These are phyloP conservation scores for Phenacoccus solenopsis DNA, from an alignment of 1,140 invertebrate genomes.

Conservation along the genomic window DNA sequence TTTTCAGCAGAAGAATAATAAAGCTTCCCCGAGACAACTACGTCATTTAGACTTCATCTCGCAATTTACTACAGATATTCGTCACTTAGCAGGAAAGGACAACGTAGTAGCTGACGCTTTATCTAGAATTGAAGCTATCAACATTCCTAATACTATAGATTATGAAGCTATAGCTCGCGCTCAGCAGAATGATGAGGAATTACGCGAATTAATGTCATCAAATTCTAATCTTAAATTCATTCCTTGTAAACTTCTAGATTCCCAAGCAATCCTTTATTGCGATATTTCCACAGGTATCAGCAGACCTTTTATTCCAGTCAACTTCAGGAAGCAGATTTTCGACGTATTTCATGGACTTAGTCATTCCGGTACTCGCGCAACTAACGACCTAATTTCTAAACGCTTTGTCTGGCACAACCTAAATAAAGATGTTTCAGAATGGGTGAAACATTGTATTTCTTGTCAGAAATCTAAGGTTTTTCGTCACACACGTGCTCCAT, in stretches of 20 bases:
- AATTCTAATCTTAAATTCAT: too few relatives aligned
- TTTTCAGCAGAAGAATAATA: conserved; percentile 28
- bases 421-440: background rate
- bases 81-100: background rate
- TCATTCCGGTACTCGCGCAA: background rate
- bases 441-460: background rate
- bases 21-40: conserved; percentile 26
- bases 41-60: conserved; percentile 31
- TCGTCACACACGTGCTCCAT: background rate
- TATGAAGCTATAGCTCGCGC: too few relatives aligned
- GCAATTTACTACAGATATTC: conserved; percentile 18
- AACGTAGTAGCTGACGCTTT: conserved; percentile 7
- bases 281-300: too few relatives aligned
- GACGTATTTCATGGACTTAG: background rate
- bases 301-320: background rate
- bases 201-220: too few relatives aligned
- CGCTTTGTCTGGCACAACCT: background rate
- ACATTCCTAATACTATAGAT: background rate
- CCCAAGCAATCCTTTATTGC: too few relatives aligned
- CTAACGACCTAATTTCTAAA: background rate
- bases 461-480: background rate
- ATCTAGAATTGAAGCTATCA: background rate
- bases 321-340: background rate
- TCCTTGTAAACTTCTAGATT: too few relatives aligned
- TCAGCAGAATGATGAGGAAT: background rate